A percentile compares a stretch with the other conserved stretches of the same genome.
Conservation (phyloP, 1,140 invertebrate species). For the Pteromalus puparum region DNA sequence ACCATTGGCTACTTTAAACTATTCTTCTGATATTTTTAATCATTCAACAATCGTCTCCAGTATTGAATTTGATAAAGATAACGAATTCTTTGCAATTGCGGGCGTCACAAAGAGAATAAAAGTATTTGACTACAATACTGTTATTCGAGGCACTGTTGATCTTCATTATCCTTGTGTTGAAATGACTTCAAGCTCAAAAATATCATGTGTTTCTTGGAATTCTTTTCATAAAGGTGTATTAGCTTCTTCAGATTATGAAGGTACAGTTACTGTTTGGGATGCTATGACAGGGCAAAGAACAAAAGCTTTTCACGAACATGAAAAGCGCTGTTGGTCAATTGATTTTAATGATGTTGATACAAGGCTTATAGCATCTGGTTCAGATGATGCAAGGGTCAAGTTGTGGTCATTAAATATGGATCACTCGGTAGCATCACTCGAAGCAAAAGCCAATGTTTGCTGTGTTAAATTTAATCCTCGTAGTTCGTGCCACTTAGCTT, state of each 20-base stretch:
- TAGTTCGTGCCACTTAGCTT: constrained; percentile 90
- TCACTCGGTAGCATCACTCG: constrained; percentile 90
- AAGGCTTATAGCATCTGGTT: constrained; percentile 93
- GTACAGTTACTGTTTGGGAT: constrained; percentile 96
- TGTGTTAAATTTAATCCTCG: constrained; percentile 97
- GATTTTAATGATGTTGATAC: constrained; percentile 97
- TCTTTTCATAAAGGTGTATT: constrained; percentile 92
- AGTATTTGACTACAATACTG: constrained; percentile 92
- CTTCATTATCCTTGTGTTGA: constrained; percentile 95
- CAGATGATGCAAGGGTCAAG: constrained; percentile 96
- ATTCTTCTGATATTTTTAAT: constrained; percentile 92
- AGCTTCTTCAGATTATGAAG: constrained; percentile 97
- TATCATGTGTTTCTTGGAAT: constrained; percentile 97
- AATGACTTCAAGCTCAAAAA: constrained; percentile 96
- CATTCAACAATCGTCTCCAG: constrained; percentile 96
- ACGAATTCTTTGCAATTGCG: constrained; percentile 97
- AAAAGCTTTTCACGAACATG: constrained; percentile 91
- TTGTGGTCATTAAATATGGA: constrained; percentile 93
- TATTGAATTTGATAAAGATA: constrained; percentile 98
- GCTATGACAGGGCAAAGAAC: constrained; percentile 86
- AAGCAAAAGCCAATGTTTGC: constrained; percentile 96
- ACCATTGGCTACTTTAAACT: constrained; percentile 91
- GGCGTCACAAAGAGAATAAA: constrained; percentile 97
- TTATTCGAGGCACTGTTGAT: constrained; percentile 89
- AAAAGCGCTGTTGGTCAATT: constrained; percentile 97